Percentiles rank a stretch among this genome's conserved stretches.
Conservation (phyloP, 1,140 invertebrate species). For the Drosophila elegans region DNA sequence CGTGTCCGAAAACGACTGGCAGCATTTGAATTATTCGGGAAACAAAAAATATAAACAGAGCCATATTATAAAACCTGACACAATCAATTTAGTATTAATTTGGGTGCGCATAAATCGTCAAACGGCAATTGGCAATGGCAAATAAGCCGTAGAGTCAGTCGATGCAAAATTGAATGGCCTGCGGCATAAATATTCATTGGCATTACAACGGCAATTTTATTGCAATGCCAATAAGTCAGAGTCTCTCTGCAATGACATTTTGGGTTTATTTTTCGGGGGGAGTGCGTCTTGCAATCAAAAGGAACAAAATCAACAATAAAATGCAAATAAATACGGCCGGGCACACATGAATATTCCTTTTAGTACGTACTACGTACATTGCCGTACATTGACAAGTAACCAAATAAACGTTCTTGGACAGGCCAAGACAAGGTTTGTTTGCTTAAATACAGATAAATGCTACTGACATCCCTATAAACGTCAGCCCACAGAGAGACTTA, state of each 20-base stretch:
- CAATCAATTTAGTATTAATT: constrained; percentile 81
- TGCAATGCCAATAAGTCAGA: constrained; percentile 54
- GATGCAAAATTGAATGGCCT: constrained; percentile 71
- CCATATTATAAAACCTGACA: constrained; percentile 45
- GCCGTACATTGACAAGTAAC: constrained; percentile 71
- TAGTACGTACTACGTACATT: constrained; percentile 39
- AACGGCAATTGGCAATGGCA: constrained; percentile 32
- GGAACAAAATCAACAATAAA: constrained; percentile 81
- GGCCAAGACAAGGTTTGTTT: constrained; percentile 65
- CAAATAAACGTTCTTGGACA: constrained; percentile 70
- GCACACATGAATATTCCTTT: constrained; percentile 54
- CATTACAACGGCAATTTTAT: constrained; percentile 65
- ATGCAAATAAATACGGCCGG: constrained; percentile 76
- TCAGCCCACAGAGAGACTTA: constrained; percentile 15
- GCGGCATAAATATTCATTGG: constrained; percentile 77
- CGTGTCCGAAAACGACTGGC: background rate
- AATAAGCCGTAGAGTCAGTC: constrained; percentile 66
- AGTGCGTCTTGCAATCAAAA: constrained; percentile 68
- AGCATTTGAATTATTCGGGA: constrained; percentile 25
- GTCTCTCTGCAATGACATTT: constrained; percentile 66
- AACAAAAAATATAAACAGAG: constrained; percentile 21
- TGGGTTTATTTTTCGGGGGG: constrained; percentile 54
- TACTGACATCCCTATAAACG: constrained; percentile 68
- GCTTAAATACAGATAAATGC: constrained; percentile 79
- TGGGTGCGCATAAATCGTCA: constrained; percentile 62